These are phyloP conservation scores for Microtus californicus DNA, from an alignment of 2,797 vertebrate species.

Conservation along the genomic window DNA sequence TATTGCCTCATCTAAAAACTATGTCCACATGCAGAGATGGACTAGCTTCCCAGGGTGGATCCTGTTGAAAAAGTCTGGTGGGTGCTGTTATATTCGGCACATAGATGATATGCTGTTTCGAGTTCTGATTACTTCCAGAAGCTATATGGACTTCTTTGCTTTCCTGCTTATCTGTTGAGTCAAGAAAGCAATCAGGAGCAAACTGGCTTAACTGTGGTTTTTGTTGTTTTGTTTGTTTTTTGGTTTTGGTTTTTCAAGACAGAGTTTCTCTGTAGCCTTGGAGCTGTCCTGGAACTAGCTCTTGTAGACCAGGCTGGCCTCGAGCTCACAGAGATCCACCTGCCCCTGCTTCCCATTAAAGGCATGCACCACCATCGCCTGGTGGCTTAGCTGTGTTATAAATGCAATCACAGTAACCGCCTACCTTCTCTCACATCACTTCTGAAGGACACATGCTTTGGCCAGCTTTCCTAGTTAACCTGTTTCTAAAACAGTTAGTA, in stretches of 20 bases:
- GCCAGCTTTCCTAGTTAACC: not conserved
- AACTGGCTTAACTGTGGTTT: not conserved
- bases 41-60: not conserved
- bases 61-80: not conserved
- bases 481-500: not conserved
- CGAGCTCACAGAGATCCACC: too few species aligned
- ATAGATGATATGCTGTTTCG: not conserved
- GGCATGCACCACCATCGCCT: rapidly evolving
- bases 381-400: not conserved
- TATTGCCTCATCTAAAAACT: not conserved
- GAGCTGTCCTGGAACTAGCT: too few species aligned
- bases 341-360: too few species aligned
- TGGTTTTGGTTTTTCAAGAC: too few species aligned
- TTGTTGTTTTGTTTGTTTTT: too few species aligned
- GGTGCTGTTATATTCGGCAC: not conserved
- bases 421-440: not conserved
- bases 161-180: not conserved
- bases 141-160: not conserved
- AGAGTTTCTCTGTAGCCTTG: too few species aligned
- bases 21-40: not conserved
- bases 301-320: too few species aligned
- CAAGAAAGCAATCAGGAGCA: too few species aligned
- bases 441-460: not conserved
- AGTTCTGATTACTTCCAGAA: slow-evolving; percentile 58
- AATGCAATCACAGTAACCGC: not conserved